Evolutionary conservation across 2,888 invertebrate genomes (phyloP).

Genomic region (Palloptera scutellata): DNA sequence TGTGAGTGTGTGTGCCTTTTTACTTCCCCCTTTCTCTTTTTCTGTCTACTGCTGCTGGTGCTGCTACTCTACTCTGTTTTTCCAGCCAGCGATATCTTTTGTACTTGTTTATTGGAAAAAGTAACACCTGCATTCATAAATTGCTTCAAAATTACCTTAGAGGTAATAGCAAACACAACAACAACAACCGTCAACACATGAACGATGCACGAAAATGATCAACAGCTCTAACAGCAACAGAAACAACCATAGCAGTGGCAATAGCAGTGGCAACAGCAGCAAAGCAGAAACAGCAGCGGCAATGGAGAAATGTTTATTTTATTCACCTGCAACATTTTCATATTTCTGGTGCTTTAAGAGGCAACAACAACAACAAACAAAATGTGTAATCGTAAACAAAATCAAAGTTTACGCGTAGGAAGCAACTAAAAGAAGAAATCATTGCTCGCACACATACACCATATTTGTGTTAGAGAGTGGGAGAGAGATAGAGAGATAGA

Average conservation of each 20-base stretch:
- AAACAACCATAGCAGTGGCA: constrained; percentile 6
- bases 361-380: constrained; percentile 17
- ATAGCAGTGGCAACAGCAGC: constrained; percentile 1
- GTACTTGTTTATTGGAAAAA: constrained; percentile 23
- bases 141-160: constrained; percentile 31
- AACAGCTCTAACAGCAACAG: constrained; percentile 24
- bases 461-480: not conserved
- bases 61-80: too few relatives aligned
- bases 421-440: constrained; percentile 34
- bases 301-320: too few relatives aligned
- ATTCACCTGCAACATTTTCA: not conserved
- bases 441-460: not conserved
- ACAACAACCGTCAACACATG: not conserved
- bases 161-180: constrained; percentile 18
- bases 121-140: constrained; percentile 39
- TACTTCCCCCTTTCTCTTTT: too few relatives aligned
- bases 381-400: too few relatives aligned
- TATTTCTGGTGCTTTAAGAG: constrained; percentile 22
- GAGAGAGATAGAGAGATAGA: not conserved
- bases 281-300: constrained; percentile 15
- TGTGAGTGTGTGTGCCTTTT: not conserved
- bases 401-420: too few relatives aligned
- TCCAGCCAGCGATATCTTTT: too few relatives aligned
- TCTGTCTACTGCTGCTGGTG: too few relatives aligned
- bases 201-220: not conserved